Base-by-base conservation (phyloP, 2,113 vertebrate species). In the Pterophyllum scalare region DNA sequence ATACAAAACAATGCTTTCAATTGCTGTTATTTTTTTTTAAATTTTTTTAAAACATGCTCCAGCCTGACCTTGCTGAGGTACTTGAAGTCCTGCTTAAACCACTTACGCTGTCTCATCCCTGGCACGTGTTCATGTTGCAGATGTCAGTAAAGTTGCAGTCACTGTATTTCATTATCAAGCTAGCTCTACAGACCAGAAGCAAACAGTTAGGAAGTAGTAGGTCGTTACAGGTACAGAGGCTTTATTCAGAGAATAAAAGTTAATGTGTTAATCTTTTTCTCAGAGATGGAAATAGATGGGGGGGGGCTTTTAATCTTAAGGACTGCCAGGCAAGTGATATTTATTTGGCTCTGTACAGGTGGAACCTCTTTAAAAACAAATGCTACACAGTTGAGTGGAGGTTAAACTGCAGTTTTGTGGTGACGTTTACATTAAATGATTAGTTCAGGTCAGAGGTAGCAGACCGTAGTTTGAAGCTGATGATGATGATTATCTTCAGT, bases 301-400 rank as follows among this genome's bases (percentile, higher is more conserved):
- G 6, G 6, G 31, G 31, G 3, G 31, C 31, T 15, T 15, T 14
- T 4, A 46, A 46, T 15, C 13, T 13, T 46, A 46, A 49, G 46
- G 46, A 49, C 13, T 14, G 5, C 14, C 6, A 14, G 17, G 14
- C 14, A 49, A 6, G 14, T 49, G 46, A 17, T 15, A 49, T 17
- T 49, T 49, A 35, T 35, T 26, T 49, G 24, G 5, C 20, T 12
- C 15, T 7, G 0, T 1, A 28, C 24, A 0, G 2, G 22, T 67
- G 40, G 0, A 70, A 19, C 22, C 1, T 46, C 40, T 22, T 46
- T 67, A 1, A 26, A 67, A 67, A 46, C 40, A 19, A 46, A 11
- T 11, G 2, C 22, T 43, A 67, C 0, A 46, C 62, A 26, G 64
- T 0, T 7, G 22, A 28, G 0, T 28, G 22, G 14, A 46, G 40